Evolutionary conservation across 1,140 invertebrate genomes (phyloP).

Genomic region (Pseudachorutes palmiensis): DNA sequence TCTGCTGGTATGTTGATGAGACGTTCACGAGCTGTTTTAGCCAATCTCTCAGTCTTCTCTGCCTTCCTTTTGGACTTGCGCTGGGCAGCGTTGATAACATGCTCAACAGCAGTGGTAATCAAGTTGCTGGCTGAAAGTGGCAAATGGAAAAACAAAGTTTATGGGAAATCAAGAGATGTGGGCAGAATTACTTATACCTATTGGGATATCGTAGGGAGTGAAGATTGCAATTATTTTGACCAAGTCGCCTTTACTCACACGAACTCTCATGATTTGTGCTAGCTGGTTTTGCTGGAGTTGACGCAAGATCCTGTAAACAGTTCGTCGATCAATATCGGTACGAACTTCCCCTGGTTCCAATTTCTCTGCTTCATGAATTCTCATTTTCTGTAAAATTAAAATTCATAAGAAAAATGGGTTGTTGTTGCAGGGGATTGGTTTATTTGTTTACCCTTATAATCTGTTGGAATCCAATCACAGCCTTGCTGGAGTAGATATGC

Average conservation of each 20-base stretch:
- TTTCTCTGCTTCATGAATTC: background rate
- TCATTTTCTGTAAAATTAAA: background rate
- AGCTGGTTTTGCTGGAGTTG: background rate
- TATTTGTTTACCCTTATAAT: background rate
- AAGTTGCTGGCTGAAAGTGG: background rate
- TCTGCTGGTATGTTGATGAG: no score
- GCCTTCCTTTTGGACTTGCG: no score
- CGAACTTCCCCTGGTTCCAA: background rate
- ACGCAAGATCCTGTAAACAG: background rate
- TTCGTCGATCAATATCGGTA: background rate
- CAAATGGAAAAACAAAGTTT: no score
- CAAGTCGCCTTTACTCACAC: background rate
- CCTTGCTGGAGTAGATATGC: background rate
- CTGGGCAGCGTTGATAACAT: background rate
- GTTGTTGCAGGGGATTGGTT: background rate
- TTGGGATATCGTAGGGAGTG: background rate
- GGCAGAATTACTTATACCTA: background rate
- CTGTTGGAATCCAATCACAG: conserved; percentile 8
- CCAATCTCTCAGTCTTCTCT: no score
- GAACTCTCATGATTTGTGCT: background rate
- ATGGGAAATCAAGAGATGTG: background rate
- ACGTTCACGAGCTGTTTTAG: background rate
- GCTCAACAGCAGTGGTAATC: background rate
- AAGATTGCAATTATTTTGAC: background rate
- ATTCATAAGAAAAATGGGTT: background rate